Evolutionary conservation across 2,113 vertebrate species (phyloP).

Genomic region (Piaya cayana): DNA sequence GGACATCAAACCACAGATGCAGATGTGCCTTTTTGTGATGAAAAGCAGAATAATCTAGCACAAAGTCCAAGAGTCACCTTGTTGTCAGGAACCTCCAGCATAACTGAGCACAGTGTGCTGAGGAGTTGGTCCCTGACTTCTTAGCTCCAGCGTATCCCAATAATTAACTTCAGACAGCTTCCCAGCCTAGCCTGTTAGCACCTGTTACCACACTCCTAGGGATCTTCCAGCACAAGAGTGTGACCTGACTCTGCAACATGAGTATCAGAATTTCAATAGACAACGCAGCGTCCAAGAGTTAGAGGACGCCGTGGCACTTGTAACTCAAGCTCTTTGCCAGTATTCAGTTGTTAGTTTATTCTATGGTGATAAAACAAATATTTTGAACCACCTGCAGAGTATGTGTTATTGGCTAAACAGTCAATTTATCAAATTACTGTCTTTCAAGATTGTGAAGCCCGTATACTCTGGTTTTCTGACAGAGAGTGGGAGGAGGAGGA

Average conservation of each 20-base stretch:
- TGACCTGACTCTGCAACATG: neutral
- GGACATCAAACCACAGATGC: neutral
- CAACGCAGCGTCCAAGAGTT: neutral
- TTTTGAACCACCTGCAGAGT: neutral
- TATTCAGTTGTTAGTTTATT: neutral
- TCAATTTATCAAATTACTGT: neutral
- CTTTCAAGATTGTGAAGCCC: neutral
- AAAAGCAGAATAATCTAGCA: neutral
- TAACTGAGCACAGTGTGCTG: too few species aligned
- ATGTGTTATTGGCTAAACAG: neutral
- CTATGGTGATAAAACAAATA: neutral
- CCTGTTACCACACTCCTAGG: neutral
- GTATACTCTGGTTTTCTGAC: neutral
- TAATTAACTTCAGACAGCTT: neutral
- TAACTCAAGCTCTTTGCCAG: neutral
- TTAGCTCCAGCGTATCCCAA: neutral
- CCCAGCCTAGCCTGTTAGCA: neutral
- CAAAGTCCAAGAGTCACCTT: neutral
- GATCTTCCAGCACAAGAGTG: neutral
- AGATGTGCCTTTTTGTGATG: neutral
- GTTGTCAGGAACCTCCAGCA: neutral
- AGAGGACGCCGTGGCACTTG: fast-evolving
- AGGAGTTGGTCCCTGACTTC: neutral
- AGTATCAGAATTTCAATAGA: neutral
- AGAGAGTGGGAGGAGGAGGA: neutral